Evolutionary conservation across 2,888 invertebrate species (phyloP).

Genomic region (Epiblema foenella): DNA sequence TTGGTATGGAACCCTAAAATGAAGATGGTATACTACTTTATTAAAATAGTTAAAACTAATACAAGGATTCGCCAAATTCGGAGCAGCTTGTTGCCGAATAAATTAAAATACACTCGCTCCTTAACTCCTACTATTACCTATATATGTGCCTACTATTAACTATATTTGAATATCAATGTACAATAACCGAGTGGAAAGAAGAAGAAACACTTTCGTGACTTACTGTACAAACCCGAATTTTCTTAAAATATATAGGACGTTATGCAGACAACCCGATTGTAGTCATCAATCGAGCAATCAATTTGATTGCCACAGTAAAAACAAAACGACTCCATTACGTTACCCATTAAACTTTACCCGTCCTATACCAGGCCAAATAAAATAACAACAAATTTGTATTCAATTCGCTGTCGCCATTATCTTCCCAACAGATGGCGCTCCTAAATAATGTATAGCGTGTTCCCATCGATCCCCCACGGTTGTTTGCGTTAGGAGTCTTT

Average conservation of each 20-base stretch:
- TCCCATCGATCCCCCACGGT: conserved; percentile 53
- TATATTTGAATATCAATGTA: background rate
- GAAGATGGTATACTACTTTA: too few relatives aligned
- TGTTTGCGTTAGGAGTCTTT: background rate
- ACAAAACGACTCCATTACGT: conserved; percentile 28
- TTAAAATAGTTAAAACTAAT: too few relatives aligned
- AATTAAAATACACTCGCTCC: too few relatives aligned
- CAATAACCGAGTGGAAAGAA: too few relatives aligned
- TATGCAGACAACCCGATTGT: conserved; percentile 5
- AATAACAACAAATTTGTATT: conserved; percentile 45
- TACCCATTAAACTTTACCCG: conserved; percentile 26
- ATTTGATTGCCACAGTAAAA: conserved; percentile 25
- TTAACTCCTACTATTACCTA: too few relatives aligned
- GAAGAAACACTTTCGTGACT: too few relatives aligned
- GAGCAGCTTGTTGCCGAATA: too few relatives aligned
- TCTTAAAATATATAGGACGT: background rate
- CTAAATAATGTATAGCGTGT: conserved; percentile 63
- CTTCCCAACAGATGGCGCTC: conserved; percentile 46
- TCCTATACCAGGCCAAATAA: conserved; percentile 40
- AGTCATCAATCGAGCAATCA: conserved; percentile 13
- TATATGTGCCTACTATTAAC: too few relatives aligned
- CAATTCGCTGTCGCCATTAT: conserved; percentile 41
- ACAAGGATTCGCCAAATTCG: too few relatives aligned
- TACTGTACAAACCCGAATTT: background rate
- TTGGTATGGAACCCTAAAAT: too few relatives aligned